Base-by-base conservation (phyloP, 2,113 vertebrate genomes). In the Gopherus flavomarginatus region DNA sequence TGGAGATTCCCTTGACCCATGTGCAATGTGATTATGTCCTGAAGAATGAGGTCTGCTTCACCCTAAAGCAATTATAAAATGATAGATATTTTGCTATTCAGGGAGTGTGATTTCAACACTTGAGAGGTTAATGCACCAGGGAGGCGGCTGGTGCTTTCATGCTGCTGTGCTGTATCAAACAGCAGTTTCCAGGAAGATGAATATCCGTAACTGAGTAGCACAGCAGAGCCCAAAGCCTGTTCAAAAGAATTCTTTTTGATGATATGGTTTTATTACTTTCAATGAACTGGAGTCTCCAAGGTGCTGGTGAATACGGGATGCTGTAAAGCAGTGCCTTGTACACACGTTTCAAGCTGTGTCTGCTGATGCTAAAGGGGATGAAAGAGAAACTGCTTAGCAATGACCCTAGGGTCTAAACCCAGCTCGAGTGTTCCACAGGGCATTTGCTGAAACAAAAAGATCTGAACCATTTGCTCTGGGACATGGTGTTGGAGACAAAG, bases 241-340 rank as follows among this genome's bases (percentile, higher is more conserved):
- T 98, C 96, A 97, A 97, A 97, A 97, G 96, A 96, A 97, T 95
- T 97, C 94, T 94, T 97, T 97, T 96, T 95, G 96, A 97, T 97
- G 97, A 97, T 97, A 95, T 96, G 97, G 96, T 97, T 97, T 98
- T 98, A 98, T 98, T 97, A 96, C 97, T 98, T 97, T 97, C 96
- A 97, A 97, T 97, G 97, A 97, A 96, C 96, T 83, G 89, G 88
- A 96, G 96, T 98, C 97, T 98, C 97, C 94, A 97, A 97, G 97
- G 97, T 97, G 97, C 92, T 88, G n/a, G 95, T 95, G 97, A 97
- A 97, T 97, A 96, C 96, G 96, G 96, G 90, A 97, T 97, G 97
- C 93, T 97, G 93, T 88, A 97, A 97, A 98, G 96, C 91, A 0
- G 92, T 97, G 91, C 96, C 97, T 97, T 97, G 96, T 98, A 96